Evolutionary conservation across 2,888 invertebrate genomes (phyloP).

Genomic region (Oxycera nigricornis): DNA sequence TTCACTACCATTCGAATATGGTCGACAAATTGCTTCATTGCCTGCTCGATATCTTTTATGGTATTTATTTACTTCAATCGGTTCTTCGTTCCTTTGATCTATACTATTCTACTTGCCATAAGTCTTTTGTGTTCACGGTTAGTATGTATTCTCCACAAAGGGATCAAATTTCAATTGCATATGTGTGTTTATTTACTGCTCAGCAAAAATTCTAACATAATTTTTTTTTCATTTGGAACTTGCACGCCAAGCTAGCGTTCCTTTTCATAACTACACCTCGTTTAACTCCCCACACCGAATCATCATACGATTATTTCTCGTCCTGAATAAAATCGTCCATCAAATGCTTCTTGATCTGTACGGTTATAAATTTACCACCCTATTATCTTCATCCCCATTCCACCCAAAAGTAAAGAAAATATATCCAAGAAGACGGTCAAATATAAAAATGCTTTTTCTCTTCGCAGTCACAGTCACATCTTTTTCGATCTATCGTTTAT

Average conservation of each 20-base stretch:
- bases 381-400: background rate
- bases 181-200: slow-evolving; percentile 1
- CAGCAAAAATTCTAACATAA: background rate
- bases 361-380: background rate
- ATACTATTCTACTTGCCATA: background rate
- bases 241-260: background rate
- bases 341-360: background rate
- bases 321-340: background rate
- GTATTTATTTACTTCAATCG: slow-evolving; percentile 23
- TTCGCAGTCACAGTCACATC: background rate
- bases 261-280: background rate
- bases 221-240: background rate
- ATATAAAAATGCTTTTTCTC: slow-evolving; percentile 27
- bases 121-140: slow-evolving; percentile 13
- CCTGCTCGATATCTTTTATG: slow-evolving; percentile 12
- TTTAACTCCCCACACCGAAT: background rate
- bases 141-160: slow-evolving; percentile 1
- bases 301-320: background rate
- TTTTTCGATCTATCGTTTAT: background rate
- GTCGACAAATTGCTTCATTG: slow-evolving; percentile 1
- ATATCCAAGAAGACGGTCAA: background rate
- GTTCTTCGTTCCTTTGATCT: slow-evolving; percentile 18
- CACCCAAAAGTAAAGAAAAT: too few species aligned
- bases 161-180: slow-evolving; percentile 20
- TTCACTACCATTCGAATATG: slow-evolving; percentile 12